Evolutionary conservation across 2,888 invertebrate genomes (phyloP).

Genomic region (Pammene aurita): DNA sequence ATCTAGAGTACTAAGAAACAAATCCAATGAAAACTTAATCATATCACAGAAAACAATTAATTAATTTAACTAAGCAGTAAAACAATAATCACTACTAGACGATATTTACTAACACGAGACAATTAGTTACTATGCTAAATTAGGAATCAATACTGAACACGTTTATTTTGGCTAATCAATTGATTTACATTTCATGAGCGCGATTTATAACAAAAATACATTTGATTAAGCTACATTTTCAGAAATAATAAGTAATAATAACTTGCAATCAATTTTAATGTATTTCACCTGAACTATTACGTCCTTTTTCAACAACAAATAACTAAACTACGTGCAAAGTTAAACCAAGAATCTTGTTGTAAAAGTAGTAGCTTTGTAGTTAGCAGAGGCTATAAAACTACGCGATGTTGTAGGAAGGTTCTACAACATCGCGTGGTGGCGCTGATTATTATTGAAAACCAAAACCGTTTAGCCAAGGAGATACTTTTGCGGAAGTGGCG

Average conservation of each 20-base stretch:
- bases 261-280: slow-evolving; percentile 13
- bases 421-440: too few species aligned
- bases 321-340: neutral
- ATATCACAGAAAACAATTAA: slow-evolving; percentile 76
- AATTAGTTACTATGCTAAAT: slow-evolving; percentile 48
- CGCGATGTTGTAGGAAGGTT: too few species aligned
- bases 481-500: too few species aligned
- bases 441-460: too few species aligned
- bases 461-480: too few species aligned
- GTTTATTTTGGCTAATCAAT: slow-evolving; percentile 61
- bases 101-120: slow-evolving; percentile 40
- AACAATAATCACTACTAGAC: slow-evolving; percentile 45
- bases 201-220: slow-evolving; percentile 46
- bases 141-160: slow-evolving; percentile 69
- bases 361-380: too few species aligned
- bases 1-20: slow-evolving; percentile 56
- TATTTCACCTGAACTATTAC: neutral
- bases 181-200: slow-evolving; percentile 49
- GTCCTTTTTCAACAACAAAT: neutral
- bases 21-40: slow-evolving; percentile 65
- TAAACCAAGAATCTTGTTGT: neutral
- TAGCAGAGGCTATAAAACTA: too few species aligned
- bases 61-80: slow-evolving; percentile 50
- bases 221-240: slow-evolving; percentile 30
- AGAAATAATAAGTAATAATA: neutral